Conservation (phyloP, 2,888 invertebrate species). For the Ophonus ardosiacus region DNA sequence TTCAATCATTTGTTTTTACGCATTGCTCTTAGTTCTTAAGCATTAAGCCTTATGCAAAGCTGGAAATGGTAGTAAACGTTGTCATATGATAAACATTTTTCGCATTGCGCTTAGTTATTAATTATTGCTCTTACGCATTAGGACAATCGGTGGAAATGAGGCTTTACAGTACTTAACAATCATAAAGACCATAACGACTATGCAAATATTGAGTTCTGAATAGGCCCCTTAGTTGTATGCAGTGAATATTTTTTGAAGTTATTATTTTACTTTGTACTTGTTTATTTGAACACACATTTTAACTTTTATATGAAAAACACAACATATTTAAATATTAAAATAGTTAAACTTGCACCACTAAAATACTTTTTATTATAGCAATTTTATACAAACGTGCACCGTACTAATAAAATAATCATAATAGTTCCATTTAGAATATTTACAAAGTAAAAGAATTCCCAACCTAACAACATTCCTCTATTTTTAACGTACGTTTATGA, state of each 20-base stretch:
- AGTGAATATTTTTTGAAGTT: background rate
- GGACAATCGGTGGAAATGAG: no score
- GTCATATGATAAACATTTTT: no score
- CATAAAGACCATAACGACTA: no score
- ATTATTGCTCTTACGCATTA: no score
- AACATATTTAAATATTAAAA: background rate
- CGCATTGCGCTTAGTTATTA: no score
- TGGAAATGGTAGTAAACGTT: no score
- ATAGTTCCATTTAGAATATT: constrained; percentile 1
- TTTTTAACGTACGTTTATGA: constrained; percentile 5
- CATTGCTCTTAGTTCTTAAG: no score
- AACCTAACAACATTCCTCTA: background rate
- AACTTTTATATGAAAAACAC: background rate
- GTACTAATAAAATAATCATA: constrained; percentile 28
- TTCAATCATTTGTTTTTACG: no score
- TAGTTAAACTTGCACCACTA: background rate
- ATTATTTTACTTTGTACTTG: background rate
- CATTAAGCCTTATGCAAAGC: no score
- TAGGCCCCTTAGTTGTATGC: background rate
- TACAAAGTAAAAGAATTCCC: background rate
- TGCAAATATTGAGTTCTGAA: no score
- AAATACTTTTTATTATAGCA: background rate
- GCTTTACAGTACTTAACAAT: no score
- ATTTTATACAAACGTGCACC: background rate
- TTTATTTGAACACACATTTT: background rate